phyloP scores from a whole-genome alignment of 2,113 vertebrate genomes.

The Myotis brandtii region DNA sequence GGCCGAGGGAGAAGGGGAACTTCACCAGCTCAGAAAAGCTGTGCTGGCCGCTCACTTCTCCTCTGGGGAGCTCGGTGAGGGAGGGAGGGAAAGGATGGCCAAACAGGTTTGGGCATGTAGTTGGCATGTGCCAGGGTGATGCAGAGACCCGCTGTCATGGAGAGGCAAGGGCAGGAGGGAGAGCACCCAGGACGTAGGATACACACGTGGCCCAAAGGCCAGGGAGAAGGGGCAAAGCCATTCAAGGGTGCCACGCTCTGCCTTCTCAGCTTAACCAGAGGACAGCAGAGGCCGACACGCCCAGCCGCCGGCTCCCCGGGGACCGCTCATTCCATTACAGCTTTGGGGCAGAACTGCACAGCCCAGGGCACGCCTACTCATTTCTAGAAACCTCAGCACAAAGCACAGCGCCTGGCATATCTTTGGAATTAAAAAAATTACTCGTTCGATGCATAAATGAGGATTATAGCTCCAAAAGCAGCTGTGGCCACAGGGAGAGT shows the following conservation, averaged over 20 bases:
- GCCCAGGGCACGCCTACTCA: neutral
- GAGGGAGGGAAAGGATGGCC: neutral
- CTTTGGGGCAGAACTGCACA: neutral
- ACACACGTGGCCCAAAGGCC: neutral
- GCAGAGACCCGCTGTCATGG: neutral
- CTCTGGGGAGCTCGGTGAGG: neutral
- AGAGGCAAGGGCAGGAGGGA: neutral
- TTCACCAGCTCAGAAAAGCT: neutral
- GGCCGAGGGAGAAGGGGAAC: neutral
- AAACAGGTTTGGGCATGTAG: neutral
- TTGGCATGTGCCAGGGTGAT: neutral
- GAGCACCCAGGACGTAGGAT: neutral
- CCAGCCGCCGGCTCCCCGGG: neutral
- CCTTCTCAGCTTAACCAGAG: neutral
- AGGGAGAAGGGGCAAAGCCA: neutral
- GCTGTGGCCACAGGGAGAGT: neutral
- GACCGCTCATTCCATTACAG: neutral
- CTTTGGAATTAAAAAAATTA: constrained; percentile 24
- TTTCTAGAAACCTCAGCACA: constrained; percentile 3
- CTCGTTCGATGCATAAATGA: neutral
- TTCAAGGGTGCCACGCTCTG: neutral
- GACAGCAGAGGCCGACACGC: neutral
- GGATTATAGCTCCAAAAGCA: neutral
- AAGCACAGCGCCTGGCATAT: constrained; percentile 13
- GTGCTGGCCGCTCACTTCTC: neutral